Base-by-base conservation (phyloP, 2,888 invertebrate species). In the Pristionchus fissidentatus region DNA sequence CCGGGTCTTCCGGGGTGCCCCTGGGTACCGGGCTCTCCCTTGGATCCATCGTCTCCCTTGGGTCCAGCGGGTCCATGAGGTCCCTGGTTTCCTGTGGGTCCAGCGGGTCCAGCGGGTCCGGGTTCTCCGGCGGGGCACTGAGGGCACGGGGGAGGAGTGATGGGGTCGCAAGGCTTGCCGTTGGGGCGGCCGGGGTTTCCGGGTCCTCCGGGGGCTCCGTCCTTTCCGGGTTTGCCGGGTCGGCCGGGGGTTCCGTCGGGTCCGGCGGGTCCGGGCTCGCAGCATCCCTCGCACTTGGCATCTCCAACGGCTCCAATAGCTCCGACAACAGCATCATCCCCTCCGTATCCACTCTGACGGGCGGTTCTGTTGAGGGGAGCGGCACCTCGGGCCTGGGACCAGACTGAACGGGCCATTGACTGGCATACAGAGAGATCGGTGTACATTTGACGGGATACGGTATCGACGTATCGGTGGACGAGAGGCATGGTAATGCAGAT, bases 51-150 rank as follows among this genome's bases (percentile, higher is more conserved):
- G 70, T 35, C 22, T 82, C 82, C 82, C 43, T 60, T 60, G 66
- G 70, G 60, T 70, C 82, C 82, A 52, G 66, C 29, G 19, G 43
- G 22, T 62, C 80, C 80, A 32, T 60, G 62, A 29, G 70, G 15
- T 43, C 82, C 82, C 60, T 60, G 82, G 52, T 32, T 38, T 82
- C 82, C 82, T 70, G 66, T 15, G 52, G 70, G 38, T 52, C 82
- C 88, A 77, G 86, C 85, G 29, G 87, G 87, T 75, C 87, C 87
- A 22, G 86, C 81, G 15, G 86, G 87, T 62, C 90, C 79, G 57
- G 79, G 55, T 22, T 43, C 38, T 81, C 80, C 80, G 35, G 62
- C 80, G 62, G 80, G 80, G 80, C 80, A 81, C 26, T 41, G 80
- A 29, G 29, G 60, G 62, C 80, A 81, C 13, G 80, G 80, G 13